phyloP scores from a whole-genome alignment of 2,113 vertebrate genomes.

The Acanthisitta chloris region DNA sequence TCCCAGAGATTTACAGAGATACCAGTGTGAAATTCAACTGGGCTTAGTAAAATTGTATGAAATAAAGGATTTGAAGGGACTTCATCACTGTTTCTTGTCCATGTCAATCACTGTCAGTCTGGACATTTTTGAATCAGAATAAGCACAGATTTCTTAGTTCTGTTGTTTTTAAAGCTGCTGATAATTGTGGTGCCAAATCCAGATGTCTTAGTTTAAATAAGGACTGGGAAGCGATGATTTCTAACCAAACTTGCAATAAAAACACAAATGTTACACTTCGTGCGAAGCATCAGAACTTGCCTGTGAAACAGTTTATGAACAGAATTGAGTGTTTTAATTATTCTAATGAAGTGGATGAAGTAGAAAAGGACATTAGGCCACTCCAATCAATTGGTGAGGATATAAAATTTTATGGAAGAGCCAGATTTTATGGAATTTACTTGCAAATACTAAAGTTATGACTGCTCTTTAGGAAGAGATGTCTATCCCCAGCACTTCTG shows the following conservation, averaged over 20 bases:
- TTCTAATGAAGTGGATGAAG: background rate
- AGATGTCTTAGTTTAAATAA: background rate
- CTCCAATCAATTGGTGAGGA: background rate
- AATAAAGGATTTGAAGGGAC: background rate
- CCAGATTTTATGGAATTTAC: background rate
- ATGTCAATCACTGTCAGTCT: background rate
- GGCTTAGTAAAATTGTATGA: background rate
- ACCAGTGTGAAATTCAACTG: background rate
- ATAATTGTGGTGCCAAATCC: background rate
- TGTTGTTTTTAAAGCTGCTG: background rate
- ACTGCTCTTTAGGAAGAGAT: background rate
- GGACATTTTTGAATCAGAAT: accelerated
- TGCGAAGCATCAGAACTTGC: background rate
- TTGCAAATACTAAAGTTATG: background rate
- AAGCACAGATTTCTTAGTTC: background rate
- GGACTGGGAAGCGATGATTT: background rate
- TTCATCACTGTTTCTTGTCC: background rate
- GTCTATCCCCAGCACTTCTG: background rate
- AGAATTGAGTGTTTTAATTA: background rate
- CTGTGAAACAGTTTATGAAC: background rate
- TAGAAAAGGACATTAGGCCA: background rate
- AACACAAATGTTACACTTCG: background rate
- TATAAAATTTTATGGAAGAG: background rate
- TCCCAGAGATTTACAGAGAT: background rate
- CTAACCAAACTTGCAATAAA: background rate